Base-by-base conservation (phyloP, 1,140 invertebrate genomes). In the Cyphomyrmex costatus region DNA sequence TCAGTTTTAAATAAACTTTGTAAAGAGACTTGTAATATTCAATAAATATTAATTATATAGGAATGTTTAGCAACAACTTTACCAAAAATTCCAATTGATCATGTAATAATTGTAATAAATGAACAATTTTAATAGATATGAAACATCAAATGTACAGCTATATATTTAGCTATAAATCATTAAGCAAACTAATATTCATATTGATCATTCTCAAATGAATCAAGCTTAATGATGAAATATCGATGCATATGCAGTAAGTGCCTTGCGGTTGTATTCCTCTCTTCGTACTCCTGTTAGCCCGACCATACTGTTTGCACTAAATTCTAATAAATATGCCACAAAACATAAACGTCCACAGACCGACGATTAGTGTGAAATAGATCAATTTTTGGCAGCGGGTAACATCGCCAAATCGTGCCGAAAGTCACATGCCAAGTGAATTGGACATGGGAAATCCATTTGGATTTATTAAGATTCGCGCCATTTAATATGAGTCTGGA, bases 391-490 rank as follows among this genome's bases (percentile, higher is more conserved):
- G 85, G 89, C 88, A 82, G 68, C 46, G 85, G 19, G 27, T 36
- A 53, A 42, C 61, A 73, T 61, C 58, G 84, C 56, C 56, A 83
- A 86, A 89, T 89, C 88, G 63, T 33, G 49, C 79, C 51, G 84
- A 85, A 90, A 90, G 86, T 83, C 86, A 71, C 68, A 58, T 24
- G 89, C 88, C 88, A 90, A 90, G 88, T 80, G 88, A 58, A 60
- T 49, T 33, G 73, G 70, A 91, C 90, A 91, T 74, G 89, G 36
- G 78, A 91, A 91, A 88, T 90, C 90, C 90, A 91, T 91, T 88
- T 90, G 89, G 89, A 91, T 91, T 90, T 91, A 91, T 88, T 84
- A 91, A 91, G 89, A 91, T 90, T 87, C 82, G 74, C 82, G 78
- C 66, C 90, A 76, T 90, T 90, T 89, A 90, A 90, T 89, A 88